Base-by-base conservation (phyloP, 2,888 invertebrate genomes). In the Lithodes maja region DNA sequence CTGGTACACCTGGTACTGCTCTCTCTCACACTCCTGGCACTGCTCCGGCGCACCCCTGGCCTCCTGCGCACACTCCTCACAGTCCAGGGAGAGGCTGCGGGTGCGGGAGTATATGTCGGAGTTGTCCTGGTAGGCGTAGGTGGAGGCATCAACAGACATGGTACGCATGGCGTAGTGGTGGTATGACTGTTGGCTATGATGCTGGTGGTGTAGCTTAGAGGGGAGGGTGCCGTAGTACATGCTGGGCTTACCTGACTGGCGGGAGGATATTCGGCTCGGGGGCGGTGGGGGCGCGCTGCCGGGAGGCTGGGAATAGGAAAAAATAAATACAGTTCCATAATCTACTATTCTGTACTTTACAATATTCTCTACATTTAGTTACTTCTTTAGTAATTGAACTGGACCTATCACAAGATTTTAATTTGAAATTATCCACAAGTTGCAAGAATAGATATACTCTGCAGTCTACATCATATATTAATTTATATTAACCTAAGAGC, bases 221-320 rank as follows among this genome's bases (percentile, higher is more conserved):
- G 88, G 88, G 7, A 88, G 88, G 12, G 88, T 89, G 75, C 75
- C 74, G 54, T 80, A 89, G 85, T 81, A 74, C 52, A 74, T 74
- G 55, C 54, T 12, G 69, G 53, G 61, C 88, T 88, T 88, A 89
- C 88, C 88, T 89, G 88, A 89, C 74, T 74, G 85, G 52, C 85
- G 53, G 33, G 88, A 81, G 5, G 88, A 89, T 50, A 74, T 52
- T 89, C 86, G 85, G 78, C 50, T 86, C 49, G 89, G 89, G 69
- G 83, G 89, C 9, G 74, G 80, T 17, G 86, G 89, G n/a, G 89
- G 89, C n/a, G 85, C 55, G 53, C 15, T 55, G 82, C 82, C 74
- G 15, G 85, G 85, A n/a, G 86, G 85, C 89, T 89, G 85, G 7
- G 33, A 7, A 17, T 3, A 49, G 54, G 54, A 52, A 61, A 49